Evolutionary conservation across 2,888 invertebrate species (phyloP).

Genomic region (Epinotia nisella): DNA sequence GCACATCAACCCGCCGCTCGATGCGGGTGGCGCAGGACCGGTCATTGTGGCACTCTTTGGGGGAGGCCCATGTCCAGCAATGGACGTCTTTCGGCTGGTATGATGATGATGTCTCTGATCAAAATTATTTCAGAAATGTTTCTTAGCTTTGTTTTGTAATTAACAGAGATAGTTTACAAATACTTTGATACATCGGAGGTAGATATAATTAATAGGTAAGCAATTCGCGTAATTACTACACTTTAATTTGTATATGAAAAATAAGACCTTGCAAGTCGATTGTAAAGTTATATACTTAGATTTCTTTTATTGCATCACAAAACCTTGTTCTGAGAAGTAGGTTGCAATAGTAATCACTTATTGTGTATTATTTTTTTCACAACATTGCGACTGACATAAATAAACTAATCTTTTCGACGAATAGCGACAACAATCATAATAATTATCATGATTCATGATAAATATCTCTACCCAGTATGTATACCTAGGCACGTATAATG

Average conservation of each 20-base stretch:
- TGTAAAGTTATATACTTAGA: constrained; percentile 23
- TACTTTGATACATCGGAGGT: too few relatives aligned
- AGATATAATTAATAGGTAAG: not conserved
- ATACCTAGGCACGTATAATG: too few relatives aligned
- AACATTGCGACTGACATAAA: constrained; percentile 5
- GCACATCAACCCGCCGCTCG: too few relatives aligned
- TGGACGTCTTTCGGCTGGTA: too few relatives aligned
- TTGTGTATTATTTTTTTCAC: constrained; percentile 13
- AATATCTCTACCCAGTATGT: not conserved
- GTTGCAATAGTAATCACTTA: constrained; percentile 1
- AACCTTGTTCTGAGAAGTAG: constrained; percentile 12
- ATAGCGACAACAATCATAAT: not conserved
- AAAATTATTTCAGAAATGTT: too few relatives aligned
- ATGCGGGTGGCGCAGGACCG: too few relatives aligned
- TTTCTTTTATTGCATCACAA: constrained; percentile 30
- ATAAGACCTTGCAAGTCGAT: constrained; percentile 13
- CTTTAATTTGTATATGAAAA: not conserved
- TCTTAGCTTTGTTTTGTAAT: too few relatives aligned
- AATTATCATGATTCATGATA: not conserved
- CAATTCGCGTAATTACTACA: not conserved
- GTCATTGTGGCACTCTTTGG: too few relatives aligned
- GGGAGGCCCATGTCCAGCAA: too few relatives aligned
- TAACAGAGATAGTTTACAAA: too few relatives aligned
- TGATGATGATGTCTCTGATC: too few relatives aligned
- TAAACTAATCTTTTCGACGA: constrained; percentile 9